Percentiles rank a stretch among this genome's conserved stretches.
These are phyloP conservation scores for Muricea muricata DNA, from an alignment of 92 coral and sea anemone genomes.

Conservation along the genomic window DNA sequence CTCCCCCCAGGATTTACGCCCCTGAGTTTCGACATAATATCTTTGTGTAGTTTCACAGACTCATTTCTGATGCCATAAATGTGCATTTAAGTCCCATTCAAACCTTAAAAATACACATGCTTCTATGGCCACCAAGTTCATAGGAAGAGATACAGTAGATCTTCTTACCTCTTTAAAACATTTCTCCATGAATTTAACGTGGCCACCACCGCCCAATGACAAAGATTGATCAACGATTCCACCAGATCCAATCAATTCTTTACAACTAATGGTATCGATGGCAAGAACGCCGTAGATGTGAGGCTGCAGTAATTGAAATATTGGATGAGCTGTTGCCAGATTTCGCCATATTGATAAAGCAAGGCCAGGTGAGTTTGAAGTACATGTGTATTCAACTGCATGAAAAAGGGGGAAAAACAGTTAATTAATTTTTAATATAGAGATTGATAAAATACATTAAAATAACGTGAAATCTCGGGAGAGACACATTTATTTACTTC, in stretches of 20 bases:
- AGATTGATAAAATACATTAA: no score
- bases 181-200: slow-evolving; percentile 74
- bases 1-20: no score
- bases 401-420: background rate
- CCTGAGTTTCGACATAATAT: no score
- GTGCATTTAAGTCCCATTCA: no score
- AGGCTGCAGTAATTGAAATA: slow-evolving; percentile 82
- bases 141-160: no score
- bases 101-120: no score
- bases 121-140: no score
- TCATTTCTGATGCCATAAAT: no score
- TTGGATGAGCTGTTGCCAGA: slow-evolving; percentile 87
- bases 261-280: slow-evolving; percentile 82
- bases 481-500: no score
- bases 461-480: no score
- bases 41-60: no score
- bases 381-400: slow-evolving; percentile 76
- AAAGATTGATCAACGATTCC: slow-evolving; percentile 76
- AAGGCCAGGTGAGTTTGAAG: slow-evolving; percentile 80
- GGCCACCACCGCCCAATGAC: slow-evolving; percentile 87
- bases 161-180: slow-evolving; percentile 68
- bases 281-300: slow-evolving; percentile 91
- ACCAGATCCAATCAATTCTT: slow-evolving; percentile 75
- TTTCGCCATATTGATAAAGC: slow-evolving; percentile 90
- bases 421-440: no score